Percentiles rank a stretch among this genome's conserved stretches.
phyloP scores from a whole-genome alignment of 2,797 vertebrate species.

The Jordanella pulchra region DNA sequence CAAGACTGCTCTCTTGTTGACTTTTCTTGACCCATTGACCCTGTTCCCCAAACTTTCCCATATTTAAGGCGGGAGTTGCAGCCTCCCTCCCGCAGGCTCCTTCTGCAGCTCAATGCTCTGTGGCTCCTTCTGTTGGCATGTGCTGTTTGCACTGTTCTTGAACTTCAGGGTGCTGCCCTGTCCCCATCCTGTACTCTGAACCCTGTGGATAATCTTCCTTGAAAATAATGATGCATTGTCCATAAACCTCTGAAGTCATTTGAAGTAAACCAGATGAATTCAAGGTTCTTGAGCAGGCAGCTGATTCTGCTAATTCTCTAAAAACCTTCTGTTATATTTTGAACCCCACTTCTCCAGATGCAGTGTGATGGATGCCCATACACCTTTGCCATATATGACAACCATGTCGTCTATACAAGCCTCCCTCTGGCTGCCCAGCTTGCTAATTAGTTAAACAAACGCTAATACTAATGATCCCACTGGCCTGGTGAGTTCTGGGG shows the following conservation, averaged over 20 bases:
- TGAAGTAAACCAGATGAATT: conserved; percentile 19
- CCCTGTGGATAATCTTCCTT: conserved; percentile 70
- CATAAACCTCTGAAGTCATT: conserved; percentile 10
- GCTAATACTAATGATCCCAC: conserved; percentile 87
- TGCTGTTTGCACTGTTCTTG: conserved; percentile 99
- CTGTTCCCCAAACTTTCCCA: conserved; percentile 90
- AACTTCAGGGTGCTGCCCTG: conserved; percentile 92
- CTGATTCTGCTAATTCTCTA: neutral
- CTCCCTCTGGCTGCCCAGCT: conserved; percentile 89
- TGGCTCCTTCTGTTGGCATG: conserved; percentile 86
- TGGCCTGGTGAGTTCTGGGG: conserved; percentile 81
- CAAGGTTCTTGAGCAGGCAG: neutral
- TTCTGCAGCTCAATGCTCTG: conserved; percentile 77
- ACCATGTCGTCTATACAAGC: conserved; percentile 74
- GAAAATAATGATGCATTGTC: conserved; percentile 72
- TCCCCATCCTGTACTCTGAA: conserved; percentile 87
- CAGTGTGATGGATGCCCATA: conserved; percentile 57
- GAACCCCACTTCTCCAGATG: conserved; percentile 13
- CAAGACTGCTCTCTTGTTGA: conserved; percentile 96
- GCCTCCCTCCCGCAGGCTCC: conserved; percentile 56
- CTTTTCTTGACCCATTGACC: conserved; percentile 93
- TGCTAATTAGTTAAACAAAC: conserved; percentile 99
- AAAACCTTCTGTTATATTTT: conserved; percentile 7
- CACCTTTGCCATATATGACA: conserved; percentile 63
- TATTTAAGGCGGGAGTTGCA: conserved; percentile 87